Base-by-base conservation (phyloP, 1,140 invertebrate genomes). In the Parapsyche elsis region DNA sequence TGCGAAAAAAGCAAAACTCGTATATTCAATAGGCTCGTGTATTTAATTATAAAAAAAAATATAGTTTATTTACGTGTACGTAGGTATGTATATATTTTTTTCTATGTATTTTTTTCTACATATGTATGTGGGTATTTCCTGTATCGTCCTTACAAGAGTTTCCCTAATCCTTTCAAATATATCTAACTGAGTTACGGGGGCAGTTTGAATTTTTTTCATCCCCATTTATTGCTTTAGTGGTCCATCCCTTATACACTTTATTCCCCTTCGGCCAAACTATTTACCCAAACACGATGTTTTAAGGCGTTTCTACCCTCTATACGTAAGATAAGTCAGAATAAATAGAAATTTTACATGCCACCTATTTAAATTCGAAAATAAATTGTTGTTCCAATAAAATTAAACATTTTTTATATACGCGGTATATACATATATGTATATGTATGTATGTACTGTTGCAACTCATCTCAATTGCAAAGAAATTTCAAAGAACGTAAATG, bases 181-280 rank as follows among this genome's bases (percentile, higher is more conserved):
- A 75, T 75, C 73, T 59, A 53, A 59, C 73, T 59, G 73, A 75
- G 73, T 75, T 75, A 57, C 73, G 73, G n/a, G 73, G 73, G 73
- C 73, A 59, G 73, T 75, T 75, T 75, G 73, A 75, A 75, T 75
- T 75, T 75, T 75, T 75, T 75, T 59, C 73, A 75, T 75, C 73
- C 73, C 73, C 73, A 75, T 75, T 75, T 75, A 75, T 75, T 59
- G 73, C 53, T 30, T 21, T 59, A 75, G 71, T 73, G 71, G 71
- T 73, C 73, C 73, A 75, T 75, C 73, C 21, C 49, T 57, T 75
- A 75, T 59, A 75, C 24, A 59, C 71, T 73, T 73, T 73, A 73
- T 73, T 49, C 73, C 26, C 53, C 12, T 75, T 75, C 23, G 73
- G 44, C 46, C 24, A 59, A 75, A 75, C 73, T 59, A 59, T 75